Evolutionary conservation across 2,888 invertebrate genomes (phyloP).

Genomic region (Yponomeuta malinellus): DNA sequence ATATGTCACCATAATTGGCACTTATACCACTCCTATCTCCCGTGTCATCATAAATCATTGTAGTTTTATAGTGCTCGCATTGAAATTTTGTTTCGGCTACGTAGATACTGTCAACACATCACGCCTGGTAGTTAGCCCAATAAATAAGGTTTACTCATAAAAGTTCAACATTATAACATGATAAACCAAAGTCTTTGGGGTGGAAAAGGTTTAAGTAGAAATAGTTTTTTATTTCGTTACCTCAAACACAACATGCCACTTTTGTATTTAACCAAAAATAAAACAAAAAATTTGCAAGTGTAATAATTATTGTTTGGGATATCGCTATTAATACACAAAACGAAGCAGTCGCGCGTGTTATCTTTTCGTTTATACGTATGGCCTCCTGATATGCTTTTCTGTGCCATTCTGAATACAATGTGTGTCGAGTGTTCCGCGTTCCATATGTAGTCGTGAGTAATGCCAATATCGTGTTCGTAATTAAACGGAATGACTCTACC

Average conservation of each 20-base stretch:
- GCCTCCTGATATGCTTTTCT: not conserved
- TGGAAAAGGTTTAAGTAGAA: too few species aligned
- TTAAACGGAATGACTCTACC: slow-evolving; percentile 3
- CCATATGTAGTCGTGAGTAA: not conserved
- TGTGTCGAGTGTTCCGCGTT: not conserved
- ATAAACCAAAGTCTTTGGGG: too few species aligned
- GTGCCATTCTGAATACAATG: not conserved
- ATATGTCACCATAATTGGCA: slow-evolving; percentile 59
- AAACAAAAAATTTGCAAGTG: too few species aligned
- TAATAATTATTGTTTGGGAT: too few species aligned
- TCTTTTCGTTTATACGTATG: too few species aligned
- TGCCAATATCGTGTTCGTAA: not conserved
- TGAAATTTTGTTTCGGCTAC: not conserved
- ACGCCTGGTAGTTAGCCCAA: too few species aligned
- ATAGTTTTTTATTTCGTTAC: not conserved
- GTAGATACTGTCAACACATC: too few species aligned
- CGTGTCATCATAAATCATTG: slow-evolving; percentile 40
- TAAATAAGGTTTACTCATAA: too few species aligned
- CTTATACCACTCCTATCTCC: slow-evolving; percentile 32
- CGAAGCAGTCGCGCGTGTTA: too few species aligned
- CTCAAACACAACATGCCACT: not conserved
- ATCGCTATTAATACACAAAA: too few species aligned
- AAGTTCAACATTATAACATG: too few species aligned
- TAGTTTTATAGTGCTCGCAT: slow-evolving; percentile 26
- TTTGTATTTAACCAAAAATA: not conserved